A percentile compares a stretch with the other conserved stretches of the same genome.
Evolutionary conservation across 2,113 vertebrate genomes (phyloP).

Genomic region (Siniperca chuatsi): DNA sequence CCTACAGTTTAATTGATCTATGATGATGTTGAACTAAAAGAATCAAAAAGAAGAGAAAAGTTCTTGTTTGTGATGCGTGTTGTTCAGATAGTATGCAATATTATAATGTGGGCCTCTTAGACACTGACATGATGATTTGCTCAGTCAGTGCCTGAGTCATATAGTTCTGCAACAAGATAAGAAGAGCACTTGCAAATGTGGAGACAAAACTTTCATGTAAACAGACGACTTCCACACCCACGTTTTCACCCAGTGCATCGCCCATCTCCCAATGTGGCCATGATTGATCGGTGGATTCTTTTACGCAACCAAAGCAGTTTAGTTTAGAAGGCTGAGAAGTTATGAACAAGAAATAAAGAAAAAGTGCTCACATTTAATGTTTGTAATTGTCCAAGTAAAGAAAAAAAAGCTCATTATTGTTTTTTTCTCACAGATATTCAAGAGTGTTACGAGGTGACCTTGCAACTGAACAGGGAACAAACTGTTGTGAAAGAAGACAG

Average conservation of each 20-base stretch:
- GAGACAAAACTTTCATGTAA: conserved; percentile 50
- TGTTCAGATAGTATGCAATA: conserved; percentile 12
- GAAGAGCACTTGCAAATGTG: conserved; percentile 32
- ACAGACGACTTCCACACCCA: conserved; percentile 62
- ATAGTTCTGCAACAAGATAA: conserved; percentile 39
- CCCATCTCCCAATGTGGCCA: conserved; percentile 20
- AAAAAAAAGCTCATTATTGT: conserved; percentile 41
- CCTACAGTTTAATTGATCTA: background rate
- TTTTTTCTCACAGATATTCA: conserved; percentile 83
- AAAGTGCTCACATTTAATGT: background rate
- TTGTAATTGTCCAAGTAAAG: conserved; percentile 38
- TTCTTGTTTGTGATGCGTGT: background rate
- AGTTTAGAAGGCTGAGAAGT: conserved; percentile 12
- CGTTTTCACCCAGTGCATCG: conserved; percentile 43
- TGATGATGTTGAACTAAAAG: background rate
- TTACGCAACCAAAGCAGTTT: background rate
- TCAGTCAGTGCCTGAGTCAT: conserved; percentile 58
- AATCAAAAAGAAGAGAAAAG: background rate
- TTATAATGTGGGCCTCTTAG: conserved; percentile 31
- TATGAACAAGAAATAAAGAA: background rate
- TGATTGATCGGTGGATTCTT: conserved; percentile 38
- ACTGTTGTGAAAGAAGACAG: conserved; percentile 73
- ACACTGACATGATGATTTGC: conserved; percentile 39
- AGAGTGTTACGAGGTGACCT: conserved; percentile 87
- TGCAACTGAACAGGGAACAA: conserved; percentile 80